Base-by-base conservation (phyloP, 2,113 vertebrate genomes). In the Cavia porcellus region DNA sequence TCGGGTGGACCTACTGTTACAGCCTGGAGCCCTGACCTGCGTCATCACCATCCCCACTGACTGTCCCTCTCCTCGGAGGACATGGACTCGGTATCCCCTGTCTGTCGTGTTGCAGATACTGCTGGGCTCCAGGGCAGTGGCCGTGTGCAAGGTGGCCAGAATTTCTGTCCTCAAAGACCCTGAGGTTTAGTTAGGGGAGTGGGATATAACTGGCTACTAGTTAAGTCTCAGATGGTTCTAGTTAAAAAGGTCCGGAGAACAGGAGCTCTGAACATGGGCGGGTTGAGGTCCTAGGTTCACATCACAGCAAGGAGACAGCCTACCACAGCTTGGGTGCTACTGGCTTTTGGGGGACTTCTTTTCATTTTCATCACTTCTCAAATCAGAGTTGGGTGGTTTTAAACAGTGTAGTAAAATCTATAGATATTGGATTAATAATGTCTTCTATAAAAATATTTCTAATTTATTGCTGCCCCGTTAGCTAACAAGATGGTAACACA, bases 371-470 rank as follows among this genome's bases (percentile, higher is more conserved):
- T 70, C 42, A 32, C 32, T 88, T 93, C 38, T 35, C 22, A 87
- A 45, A 79, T 95, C 45, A 72, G 75, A 83, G 32, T 47, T 92
- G 70, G 66, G 17, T 80, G 59, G 64, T 89, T 92, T 95, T 72
- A 87, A 90, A 84, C 2, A 28, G 15, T 82, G 28, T 52, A 45
- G 47, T 72, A 77, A 35, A 75, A 75, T 32, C 5, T 14, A 61
- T 50, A 52, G 25, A 30, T 82, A 45, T 22, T 66, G 72, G 7
- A 12, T 13, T 30, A 68, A 30, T 55, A 83, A 68, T 2, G 66
- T 61, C 4, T 75, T 61, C 10, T 92, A 15, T 32, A 20, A 14
- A 75, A 90, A 64, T n/a, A 57, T 59, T 84, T 72, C 62, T 47
- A 88, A 35, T 52, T 35, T 15, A 75, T 15, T 3, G 19, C 3